Conservation (phyloP, 2,888 invertebrate species). For the Sminthurinus aureus region DNA sequence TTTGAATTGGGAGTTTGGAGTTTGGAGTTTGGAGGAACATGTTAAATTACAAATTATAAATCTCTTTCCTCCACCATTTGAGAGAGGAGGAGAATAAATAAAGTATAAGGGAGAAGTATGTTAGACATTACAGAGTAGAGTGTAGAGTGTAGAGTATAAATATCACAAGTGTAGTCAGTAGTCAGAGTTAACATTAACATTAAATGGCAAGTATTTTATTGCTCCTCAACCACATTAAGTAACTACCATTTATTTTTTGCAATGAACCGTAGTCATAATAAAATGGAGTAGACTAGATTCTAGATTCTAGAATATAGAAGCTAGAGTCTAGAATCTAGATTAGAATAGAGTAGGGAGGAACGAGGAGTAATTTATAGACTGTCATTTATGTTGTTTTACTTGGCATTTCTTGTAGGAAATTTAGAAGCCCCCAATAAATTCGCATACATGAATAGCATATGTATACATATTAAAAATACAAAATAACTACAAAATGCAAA, state of each 20-base stretch:
- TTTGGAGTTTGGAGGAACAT: too few species aligned
- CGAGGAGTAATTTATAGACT: constrained; percentile 33
- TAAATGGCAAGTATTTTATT: background rate
- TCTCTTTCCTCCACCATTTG: too few species aligned
- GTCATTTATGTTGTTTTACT: constrained; percentile 40
- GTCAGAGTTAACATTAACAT: too few species aligned
- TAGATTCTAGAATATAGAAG: too few species aligned
- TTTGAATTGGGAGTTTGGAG: too few species aligned
- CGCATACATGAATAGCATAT: background rate
- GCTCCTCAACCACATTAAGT: background rate
- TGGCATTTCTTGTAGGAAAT: constrained; percentile 36
- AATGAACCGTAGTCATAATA: background rate
- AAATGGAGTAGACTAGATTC: constrained; percentile 1
- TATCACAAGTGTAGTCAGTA: too few species aligned
- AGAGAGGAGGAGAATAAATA: too few species aligned
- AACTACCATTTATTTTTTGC: background rate
- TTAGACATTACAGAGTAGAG: too few species aligned
- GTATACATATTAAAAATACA: constrained; percentile 25
- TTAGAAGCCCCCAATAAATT: background rate
- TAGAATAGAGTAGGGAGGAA: background rate
- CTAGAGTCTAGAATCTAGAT: background rate
- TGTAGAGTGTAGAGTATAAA: too few species aligned
- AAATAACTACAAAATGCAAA: constrained; percentile 15
- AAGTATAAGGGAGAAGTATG: too few species aligned
- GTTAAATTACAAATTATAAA: too few species aligned